Conservation (phyloP, 2,888 invertebrate species). For the Drosophila tripunctata region DNA sequence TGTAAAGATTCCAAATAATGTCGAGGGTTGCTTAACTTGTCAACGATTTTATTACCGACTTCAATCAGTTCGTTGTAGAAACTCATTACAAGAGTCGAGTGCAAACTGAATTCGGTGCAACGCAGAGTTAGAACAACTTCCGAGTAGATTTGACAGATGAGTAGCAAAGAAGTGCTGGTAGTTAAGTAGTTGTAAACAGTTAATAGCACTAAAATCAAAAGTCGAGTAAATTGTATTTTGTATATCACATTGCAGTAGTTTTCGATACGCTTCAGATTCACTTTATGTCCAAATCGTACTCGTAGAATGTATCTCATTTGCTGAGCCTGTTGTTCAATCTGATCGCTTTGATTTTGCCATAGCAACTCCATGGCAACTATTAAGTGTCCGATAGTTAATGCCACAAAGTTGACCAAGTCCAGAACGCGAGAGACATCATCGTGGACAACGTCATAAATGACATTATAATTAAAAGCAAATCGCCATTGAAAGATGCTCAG, state of each 20-base stretch:
- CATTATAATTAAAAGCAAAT: conserved; percentile 29
- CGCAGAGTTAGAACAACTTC: conserved; percentile 57
- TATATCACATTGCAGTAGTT: conserved; percentile 17
- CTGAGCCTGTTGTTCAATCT: conserved; percentile 28
- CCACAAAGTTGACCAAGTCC: conserved; percentile 33
- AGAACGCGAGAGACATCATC: conserved; percentile 25
- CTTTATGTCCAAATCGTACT: conserved; percentile 11
- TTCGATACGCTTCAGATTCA: conserved; percentile 12
- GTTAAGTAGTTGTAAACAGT: conserved; percentile 14
- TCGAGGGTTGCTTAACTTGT: background rate
- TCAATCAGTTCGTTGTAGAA: conserved; percentile 35
- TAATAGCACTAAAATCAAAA: background rate
- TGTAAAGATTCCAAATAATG: background rate
- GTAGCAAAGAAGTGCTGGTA: background rate
- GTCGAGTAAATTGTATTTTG: background rate
- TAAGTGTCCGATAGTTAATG: conserved; percentile 32
- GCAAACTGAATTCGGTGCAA: conserved; percentile 51
- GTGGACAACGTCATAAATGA: conserved; percentile 13
- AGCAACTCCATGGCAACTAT: conserved; percentile 28
- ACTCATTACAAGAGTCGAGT: conserved; percentile 33
- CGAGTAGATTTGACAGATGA: conserved; percentile 39
- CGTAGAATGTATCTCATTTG: conserved; percentile 18
- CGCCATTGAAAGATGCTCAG: conserved; percentile 22
- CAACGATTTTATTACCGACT: conserved; percentile 5
- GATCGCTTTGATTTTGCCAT: conserved; percentile 29